Conservation (phyloP, 2,888 invertebrate species). For the Tipula lateralis region DNA sequence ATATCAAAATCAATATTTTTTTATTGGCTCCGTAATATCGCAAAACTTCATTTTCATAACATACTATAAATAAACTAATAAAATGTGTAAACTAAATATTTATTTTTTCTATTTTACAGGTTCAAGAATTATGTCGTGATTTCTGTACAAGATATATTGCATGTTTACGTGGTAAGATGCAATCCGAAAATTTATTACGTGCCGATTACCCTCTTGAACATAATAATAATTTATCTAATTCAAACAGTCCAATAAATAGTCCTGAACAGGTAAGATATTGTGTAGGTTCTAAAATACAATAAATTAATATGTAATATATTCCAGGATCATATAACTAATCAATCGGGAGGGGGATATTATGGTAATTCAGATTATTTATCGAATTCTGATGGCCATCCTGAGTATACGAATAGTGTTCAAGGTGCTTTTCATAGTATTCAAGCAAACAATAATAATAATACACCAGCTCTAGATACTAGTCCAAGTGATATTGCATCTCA, state of each 20-base stretch:
- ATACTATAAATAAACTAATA: no score
- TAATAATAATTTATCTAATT: conserved; percentile 51
- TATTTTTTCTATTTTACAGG: conserved; percentile 43
- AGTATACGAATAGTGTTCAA: conserved; percentile 35
- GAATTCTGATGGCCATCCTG: conserved; percentile 33
- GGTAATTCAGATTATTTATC: conserved; percentile 35
- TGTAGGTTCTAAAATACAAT: no score
- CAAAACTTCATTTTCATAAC: not conserved
- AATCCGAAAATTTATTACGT: conserved; percentile 76
- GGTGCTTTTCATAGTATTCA: conserved; percentile 31
- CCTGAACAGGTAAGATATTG: conserved; percentile 38
- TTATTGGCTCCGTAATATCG: no score
- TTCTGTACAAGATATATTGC: conserved; percentile 91
- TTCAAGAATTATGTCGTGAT: conserved; percentile 90
- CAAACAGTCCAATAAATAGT: conserved; percentile 48
- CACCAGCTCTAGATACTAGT: conserved; percentile 33
- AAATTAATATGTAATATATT: not conserved
- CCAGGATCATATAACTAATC: conserved; percentile 35
- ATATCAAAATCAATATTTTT: not conserved
- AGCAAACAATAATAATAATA: conserved; percentile 33
- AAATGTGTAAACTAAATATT: not conserved
- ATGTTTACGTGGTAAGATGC: conserved; percentile 85
- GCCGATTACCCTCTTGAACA: conserved; percentile 61
- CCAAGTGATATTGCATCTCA: conserved; percentile 33
- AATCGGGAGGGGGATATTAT: conserved; percentile 35